phyloP scores from a whole-genome alignment of 1,140 invertebrate genomes.

The Hydropsyche tenuis region DNA sequence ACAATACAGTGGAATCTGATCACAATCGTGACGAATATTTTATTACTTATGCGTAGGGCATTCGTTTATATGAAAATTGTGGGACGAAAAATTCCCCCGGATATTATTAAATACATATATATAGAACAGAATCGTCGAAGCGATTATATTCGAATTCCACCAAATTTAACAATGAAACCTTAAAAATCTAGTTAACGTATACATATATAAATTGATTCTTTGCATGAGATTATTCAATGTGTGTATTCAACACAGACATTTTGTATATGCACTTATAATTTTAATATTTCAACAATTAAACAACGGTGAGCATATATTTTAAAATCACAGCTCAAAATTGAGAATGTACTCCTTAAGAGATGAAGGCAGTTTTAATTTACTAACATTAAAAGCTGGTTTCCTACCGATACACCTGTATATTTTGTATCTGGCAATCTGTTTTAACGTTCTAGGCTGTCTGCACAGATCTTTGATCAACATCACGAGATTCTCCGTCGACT shows the following conservation, averaged over 20 bases:
- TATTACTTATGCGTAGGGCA: too few species aligned
- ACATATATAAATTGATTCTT: too few species aligned
- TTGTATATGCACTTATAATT: background rate
- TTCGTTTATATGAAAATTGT: too few species aligned
- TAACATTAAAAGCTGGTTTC: conserved; percentile 69
- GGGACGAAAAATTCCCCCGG: too few species aligned
- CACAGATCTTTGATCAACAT: conserved; percentile 68
- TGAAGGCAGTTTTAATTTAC: conserved; percentile 71
- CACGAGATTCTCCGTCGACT: conserved; percentile 67
- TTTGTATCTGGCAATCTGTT: conserved; percentile 70
- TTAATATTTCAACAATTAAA: conserved; percentile 20
- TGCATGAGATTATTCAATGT: background rate
- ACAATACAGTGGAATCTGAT: too few species aligned
- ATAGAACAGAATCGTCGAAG: too few species aligned
- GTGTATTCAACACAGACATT: too few species aligned
- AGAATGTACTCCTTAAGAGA: conserved; percentile 74
- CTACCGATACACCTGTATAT: conserved; percentile 69
- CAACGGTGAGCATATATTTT: background rate
- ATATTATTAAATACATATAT: too few species aligned
- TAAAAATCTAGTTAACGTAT: too few species aligned
- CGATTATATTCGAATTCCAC: too few species aligned
- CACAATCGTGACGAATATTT: too few species aligned
- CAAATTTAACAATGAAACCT: too few species aligned
- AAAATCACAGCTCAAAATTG: conserved; percentile 68
- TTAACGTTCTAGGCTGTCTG: conserved; percentile 68